Evolutionary conservation across 2,888 invertebrate genomes (phyloP).

Genomic region (Diaphora mendica): DNA sequence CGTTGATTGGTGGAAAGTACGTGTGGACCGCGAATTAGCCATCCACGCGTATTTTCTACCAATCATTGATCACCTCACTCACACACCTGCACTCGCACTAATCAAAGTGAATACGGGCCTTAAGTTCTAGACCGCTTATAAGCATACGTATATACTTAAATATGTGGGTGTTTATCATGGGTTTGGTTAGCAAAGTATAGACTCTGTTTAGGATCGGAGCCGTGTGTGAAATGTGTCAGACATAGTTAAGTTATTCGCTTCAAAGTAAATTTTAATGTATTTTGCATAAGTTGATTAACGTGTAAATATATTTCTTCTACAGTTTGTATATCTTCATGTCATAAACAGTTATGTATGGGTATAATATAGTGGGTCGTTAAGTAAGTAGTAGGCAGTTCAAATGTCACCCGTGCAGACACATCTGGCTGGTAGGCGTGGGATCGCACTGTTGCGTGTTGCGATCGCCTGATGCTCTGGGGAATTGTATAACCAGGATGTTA

Average conservation of each 20-base stretch:
- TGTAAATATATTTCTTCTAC: not conserved
- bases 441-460: not conserved
- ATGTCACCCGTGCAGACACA: conserved; percentile 1
- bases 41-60: too few relatives aligned
- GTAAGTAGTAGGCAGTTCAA: not conserved
- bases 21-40: too few relatives aligned
- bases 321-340: not conserved
- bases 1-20: too few relatives aligned
- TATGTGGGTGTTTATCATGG: not conserved
- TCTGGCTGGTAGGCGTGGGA: conserved; percentile 11
- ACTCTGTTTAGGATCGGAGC: not conserved
- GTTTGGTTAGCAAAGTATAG: not conserved
- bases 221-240: not conserved
- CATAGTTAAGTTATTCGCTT: not conserved
- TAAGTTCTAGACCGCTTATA: too few relatives aligned
- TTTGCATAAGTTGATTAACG: not conserved
- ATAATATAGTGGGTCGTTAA: not conserved
- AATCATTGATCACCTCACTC: too few relatives aligned
- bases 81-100: too few relatives aligned
- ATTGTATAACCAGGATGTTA: conserved; percentile 11
- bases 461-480: conserved; percentile 9
- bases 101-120: too few relatives aligned
- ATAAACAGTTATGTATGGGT: not conserved
- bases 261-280: not conserved
- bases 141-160: too few relatives aligned